Conservation (phyloP, 2,797 vertebrate genomes). For the Masticophis lateralis region DNA sequence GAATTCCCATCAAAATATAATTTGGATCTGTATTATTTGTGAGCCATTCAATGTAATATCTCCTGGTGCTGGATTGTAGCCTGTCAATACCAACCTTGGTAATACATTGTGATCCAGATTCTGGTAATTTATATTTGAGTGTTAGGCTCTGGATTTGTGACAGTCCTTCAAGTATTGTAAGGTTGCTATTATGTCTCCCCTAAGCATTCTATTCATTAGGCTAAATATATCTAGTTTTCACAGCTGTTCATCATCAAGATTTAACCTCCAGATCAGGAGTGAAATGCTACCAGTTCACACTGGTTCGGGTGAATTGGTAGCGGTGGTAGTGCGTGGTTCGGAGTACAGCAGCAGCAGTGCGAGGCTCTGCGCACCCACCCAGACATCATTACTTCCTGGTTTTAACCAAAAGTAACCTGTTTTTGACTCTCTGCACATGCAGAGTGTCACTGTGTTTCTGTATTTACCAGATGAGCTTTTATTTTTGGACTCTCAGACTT, state of each 20-base stretch:
- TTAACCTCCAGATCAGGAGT: neutral
- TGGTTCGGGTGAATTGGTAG: fast-evolving
- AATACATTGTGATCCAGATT: neutral
- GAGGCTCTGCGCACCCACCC: no score
- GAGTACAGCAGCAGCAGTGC: no score
- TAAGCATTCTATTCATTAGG: neutral
- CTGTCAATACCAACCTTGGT: neutral
- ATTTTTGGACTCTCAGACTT: no score
- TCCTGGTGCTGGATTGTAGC: neutral
- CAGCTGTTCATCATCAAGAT: neutral
- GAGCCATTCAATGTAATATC: neutral
- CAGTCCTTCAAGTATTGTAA: neutral
- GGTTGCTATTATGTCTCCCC: neutral
- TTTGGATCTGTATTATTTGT: neutral
- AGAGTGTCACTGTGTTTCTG: no score
- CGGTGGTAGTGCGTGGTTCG: fast-evolving
- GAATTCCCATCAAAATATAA: neutral
- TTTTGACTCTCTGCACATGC: no score
- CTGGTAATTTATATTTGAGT: no score
- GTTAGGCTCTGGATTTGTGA: neutral
- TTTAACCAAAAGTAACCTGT: no score
- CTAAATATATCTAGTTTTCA: neutral
- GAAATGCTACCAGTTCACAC: no score
- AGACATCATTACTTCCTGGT: no score
- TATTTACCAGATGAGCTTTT: no score